phyloP scores from a whole-genome alignment of 1,140 invertebrate species.

The Zeugodacus cucurbitae region DNA sequence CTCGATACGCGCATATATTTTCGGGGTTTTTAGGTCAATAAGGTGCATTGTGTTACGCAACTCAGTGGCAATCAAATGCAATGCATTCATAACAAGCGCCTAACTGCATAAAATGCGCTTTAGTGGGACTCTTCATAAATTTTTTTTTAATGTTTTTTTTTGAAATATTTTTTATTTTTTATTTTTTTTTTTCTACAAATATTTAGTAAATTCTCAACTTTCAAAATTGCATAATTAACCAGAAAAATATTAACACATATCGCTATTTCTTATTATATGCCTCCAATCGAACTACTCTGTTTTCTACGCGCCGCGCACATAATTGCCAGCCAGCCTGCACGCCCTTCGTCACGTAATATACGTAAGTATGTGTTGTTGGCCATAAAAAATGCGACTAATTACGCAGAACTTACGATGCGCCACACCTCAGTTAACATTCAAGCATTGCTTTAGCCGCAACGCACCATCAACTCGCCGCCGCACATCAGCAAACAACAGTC shows the following conservation, averaged over 20 bases:
- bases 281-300: background rate
- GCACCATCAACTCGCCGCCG: background rate
- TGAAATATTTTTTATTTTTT: no score
- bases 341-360: background rate
- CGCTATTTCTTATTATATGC: background rate
- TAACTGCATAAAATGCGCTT: no score
- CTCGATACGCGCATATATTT: background rate
- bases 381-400: background rate
- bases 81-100: no score
- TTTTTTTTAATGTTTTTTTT: no score
- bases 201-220: no score
- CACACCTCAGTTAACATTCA: conserved; percentile 3
- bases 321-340: background rate
- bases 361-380: background rate
- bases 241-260: no score
- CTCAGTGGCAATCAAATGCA: background rate
- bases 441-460: background rate
- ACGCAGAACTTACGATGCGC: conserved; percentile 25
- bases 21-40: background rate
- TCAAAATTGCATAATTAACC: no score
- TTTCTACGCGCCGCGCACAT: background rate
- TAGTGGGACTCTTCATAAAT: no score
- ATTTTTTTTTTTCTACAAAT: no score
- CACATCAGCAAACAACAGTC: background rate
- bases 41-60: background rate